Conservation (phyloP, 2,888 invertebrate genomes). For the Dioctria linearis region DNA sequence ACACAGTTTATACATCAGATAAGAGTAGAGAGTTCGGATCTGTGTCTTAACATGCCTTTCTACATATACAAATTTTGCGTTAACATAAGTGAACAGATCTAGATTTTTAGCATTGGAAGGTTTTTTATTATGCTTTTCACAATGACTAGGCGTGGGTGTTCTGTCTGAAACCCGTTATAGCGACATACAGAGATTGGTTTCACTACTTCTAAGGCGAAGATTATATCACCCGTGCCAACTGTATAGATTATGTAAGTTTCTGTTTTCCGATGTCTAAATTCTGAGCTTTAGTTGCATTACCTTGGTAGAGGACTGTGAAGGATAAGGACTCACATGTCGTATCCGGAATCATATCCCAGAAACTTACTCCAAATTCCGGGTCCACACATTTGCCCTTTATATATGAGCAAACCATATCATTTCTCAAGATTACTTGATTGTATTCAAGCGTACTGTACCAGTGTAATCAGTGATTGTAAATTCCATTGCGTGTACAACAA, state of each 20-base stretch:
- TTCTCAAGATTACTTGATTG: no score
- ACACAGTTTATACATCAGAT: neutral
- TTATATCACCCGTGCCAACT: neutral
- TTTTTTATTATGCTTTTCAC: neutral
- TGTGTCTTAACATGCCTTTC: conserved; percentile 12
- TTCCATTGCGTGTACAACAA: neutral
- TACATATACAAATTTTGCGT: conserved; percentile 5
- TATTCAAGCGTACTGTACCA: no score
- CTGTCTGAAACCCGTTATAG: conserved; percentile 9
- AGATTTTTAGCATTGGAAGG: neutral
- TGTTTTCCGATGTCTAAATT: neutral
- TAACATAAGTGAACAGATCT: conserved; percentile 6
- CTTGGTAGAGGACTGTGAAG: neutral
- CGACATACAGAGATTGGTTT: conserved; percentile 4
- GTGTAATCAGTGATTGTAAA: no score
- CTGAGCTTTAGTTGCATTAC: neutral
- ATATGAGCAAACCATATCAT: no score
- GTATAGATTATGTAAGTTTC: neutral
- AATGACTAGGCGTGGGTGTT: conserved; percentile 5
- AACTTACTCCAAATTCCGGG: neutral
- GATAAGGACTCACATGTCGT: neutral
- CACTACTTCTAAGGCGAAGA: neutral
- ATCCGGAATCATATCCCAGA: neutral
- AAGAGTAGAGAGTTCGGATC: neutral
- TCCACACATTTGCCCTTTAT: neutral